Conservation (phyloP, 2,888 invertebrate genomes). For the Lasioglossum malachurum region DNA sequence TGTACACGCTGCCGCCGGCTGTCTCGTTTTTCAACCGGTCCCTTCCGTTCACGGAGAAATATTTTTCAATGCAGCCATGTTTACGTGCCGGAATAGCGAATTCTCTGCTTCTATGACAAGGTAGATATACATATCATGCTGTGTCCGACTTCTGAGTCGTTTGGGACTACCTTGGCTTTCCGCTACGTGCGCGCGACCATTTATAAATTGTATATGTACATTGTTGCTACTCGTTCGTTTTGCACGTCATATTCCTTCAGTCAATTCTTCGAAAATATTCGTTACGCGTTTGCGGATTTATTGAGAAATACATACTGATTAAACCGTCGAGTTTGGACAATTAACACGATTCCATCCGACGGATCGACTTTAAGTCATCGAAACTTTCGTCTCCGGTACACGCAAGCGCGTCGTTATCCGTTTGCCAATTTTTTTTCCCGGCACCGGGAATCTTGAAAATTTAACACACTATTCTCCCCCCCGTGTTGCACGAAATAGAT, state of each 20-base stretch:
- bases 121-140: background rate
- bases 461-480: constrained; percentile 8
- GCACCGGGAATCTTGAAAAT: constrained; percentile 29
- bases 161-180: background rate
- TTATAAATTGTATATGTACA: background rate
- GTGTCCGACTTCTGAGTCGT: constrained; percentile 1
- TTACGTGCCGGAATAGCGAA: constrained; percentile 30
- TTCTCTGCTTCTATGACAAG: background rate
- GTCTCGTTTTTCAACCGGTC: constrained; percentile 17
- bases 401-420: constrained; percentile 23
- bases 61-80: constrained; percentile 46
- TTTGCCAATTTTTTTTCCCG: constrained; percentile 29
- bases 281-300: background rate
- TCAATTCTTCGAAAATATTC: background rate
- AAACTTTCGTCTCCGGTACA: background rate
- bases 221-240: background rate
- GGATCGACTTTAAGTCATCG: constrained; percentile 1
- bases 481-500: constrained; percentile 38
- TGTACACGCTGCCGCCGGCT: background rate
- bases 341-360: background rate
- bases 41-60: background rate
- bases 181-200: background rate
- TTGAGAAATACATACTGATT: background rate
- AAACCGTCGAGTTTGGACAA: background rate
- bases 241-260: background rate